Percentiles rank a stretch among this genome's conserved stretches.
Conservation (phyloP, 2,113 vertebrate species). For the Cyprinodon brontotheroides region DNA sequence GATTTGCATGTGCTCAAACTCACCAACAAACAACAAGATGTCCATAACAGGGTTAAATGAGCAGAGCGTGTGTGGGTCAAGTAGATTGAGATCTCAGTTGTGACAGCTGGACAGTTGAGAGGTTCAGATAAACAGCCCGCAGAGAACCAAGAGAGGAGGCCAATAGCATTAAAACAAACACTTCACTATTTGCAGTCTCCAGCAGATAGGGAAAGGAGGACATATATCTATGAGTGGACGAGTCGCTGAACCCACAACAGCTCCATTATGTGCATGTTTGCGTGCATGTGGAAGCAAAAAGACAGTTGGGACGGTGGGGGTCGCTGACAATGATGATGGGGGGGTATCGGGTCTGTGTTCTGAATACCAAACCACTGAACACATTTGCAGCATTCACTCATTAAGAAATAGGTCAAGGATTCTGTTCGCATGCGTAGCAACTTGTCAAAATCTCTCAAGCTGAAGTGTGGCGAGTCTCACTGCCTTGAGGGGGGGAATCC, state of each 20-base stretch:
- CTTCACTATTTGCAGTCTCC: constrained; percentile 54
- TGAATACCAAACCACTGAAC: constrained; percentile 60
- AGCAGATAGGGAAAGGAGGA: constrained; percentile 48
- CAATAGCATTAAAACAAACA: constrained; percentile 77
- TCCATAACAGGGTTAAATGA: constrained; percentile 44
- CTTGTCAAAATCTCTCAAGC: constrained; percentile 84
- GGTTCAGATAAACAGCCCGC: constrained; percentile 74
- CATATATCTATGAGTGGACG: constrained; percentile 42
- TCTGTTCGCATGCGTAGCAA: constrained; percentile 77
- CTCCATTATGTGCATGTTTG: constrained; percentile 60
- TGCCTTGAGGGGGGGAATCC: constrained; percentile 52
- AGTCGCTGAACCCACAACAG: constrained; percentile 60
- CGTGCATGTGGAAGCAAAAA: constrained; percentile 27
- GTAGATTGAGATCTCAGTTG: constrained; percentile 78
- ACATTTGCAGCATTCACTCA: constrained; percentile 77
- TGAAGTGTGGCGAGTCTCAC: constrained; percentile 72
- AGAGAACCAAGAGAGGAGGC: constrained; percentile 47
- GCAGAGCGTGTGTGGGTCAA: constrained; percentile 54
- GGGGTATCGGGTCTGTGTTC: constrained; percentile 5
- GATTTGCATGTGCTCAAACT: constrained; percentile 7
- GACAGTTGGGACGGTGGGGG: constrained; percentile 61
- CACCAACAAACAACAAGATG: constrained; percentile 32
- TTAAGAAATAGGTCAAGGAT: constrained; percentile 87
- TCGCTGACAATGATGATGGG: neutral
- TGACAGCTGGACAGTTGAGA: constrained; percentile 80